These are phyloP conservation scores for Hippolais icterina DNA, from an alignment of 2,113 vertebrate genomes.

Conservation along the genomic window DNA sequence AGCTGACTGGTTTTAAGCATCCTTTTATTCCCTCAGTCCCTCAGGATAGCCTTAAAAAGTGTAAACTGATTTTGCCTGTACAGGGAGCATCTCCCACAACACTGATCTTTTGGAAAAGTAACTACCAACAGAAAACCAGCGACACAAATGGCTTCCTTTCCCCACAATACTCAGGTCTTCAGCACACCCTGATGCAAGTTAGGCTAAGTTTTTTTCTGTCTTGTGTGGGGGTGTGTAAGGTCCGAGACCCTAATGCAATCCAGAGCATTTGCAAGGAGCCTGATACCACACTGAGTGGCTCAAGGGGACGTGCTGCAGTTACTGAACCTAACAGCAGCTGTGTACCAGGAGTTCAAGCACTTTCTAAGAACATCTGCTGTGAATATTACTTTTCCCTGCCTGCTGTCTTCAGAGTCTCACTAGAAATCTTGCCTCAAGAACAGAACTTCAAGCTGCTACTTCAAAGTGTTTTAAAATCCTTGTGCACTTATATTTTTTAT, in stretches of 20 bases:
- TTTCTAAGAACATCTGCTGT: neutral
- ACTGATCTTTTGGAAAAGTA: neutral
- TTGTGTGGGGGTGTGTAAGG: neutral
- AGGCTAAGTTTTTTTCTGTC: neutral
- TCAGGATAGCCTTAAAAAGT: neutral
- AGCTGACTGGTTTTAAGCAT: neutral
- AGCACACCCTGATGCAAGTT: neutral
- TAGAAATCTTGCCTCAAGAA: neutral
- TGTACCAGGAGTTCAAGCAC: neutral
- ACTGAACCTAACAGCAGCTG: neutral
- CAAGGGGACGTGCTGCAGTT: neutral
- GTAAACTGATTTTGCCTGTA: neutral
- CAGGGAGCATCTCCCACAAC: neutral
- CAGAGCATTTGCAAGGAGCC: neutral
- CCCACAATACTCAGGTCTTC: neutral
- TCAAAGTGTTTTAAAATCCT: neutral
- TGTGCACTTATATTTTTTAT: neutral
- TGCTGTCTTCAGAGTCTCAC: neutral
- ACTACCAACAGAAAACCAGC: neutral
- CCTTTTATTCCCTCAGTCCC: neutral
- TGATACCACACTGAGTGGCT: neutral
- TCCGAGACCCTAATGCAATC: accelerated
- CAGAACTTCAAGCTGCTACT: neutral
- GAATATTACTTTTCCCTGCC: neutral
- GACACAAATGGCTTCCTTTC: neutral